A percentile compares a stretch with the other conserved stretches of the same genome.
Evolutionary conservation across 2,113 vertebrate species (phyloP).

Genomic region (Elephas maximus): DNA sequence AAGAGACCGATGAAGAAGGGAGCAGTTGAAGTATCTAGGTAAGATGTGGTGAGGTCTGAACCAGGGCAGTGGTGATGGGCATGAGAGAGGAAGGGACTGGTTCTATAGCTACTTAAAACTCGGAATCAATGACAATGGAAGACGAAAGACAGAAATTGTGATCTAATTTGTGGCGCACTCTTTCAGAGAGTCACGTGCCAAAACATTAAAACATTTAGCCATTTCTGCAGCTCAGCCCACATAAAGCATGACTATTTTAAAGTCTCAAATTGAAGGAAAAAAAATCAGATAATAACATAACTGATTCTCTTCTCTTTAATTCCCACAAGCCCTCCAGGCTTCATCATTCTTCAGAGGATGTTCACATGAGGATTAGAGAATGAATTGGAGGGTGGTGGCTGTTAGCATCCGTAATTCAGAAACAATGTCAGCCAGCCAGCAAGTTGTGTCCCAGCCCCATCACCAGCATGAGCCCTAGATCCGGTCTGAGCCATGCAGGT

Average conservation of each 20-base stretch:
- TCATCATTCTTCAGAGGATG: neutral
- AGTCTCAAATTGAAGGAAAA: slow-evolving; percentile 59
- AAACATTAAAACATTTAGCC: slow-evolving; percentile 74
- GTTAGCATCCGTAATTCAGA: neutral
- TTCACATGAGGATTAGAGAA: neutral
- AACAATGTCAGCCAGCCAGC: neutral
- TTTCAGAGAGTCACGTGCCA: slow-evolving; percentile 55
- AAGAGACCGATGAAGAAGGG: neutral
- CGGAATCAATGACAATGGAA: neutral
- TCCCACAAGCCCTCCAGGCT: neutral
- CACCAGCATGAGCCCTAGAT: fast-evolving
- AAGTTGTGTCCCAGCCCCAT: neutral
- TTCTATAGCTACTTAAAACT: neutral
- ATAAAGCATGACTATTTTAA: slow-evolving; percentile 80
- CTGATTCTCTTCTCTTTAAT: slow-evolving; percentile 57
- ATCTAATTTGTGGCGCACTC: slow-evolving; percentile 3
- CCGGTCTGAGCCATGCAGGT: neutral
- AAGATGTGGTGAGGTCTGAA: neutral
- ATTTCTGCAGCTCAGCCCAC: slow-evolving; percentile 74
- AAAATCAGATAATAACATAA: slow-evolving; percentile 79
- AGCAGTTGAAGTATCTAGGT: neutral
- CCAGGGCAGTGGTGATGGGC: neutral
- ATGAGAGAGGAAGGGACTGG: neutral
- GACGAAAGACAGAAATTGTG: slow-evolving; percentile 6
- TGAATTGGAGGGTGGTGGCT: neutral